Percentiles rank a stretch among this genome's conserved stretches.
Conservation (phyloP, 2,113 vertebrate species). For the Neoarius graeffei region DNA sequence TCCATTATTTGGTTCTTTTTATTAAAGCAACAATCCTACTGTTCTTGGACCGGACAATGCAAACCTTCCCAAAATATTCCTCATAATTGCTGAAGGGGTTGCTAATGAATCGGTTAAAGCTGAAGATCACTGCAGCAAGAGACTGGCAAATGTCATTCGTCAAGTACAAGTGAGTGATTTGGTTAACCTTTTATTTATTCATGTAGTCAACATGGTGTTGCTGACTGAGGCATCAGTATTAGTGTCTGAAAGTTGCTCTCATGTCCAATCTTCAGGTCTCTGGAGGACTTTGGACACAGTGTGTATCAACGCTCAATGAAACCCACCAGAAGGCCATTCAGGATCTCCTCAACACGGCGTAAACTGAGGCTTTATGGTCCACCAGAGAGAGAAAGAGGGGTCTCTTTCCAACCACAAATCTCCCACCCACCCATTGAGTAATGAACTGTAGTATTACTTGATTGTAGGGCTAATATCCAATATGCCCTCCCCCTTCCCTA, state of each 20-base stretch:
- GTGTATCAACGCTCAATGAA: conserved; percentile 89
- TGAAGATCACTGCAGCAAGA: conserved; percentile 91
- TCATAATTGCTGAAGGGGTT: conserved; percentile 93
- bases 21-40: conserved; percentile 89
- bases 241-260: not conserved
- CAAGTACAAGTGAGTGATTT: conserved; percentile 86
- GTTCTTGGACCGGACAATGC: conserved; percentile 95
- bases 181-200: not conserved
- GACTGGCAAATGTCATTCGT: conserved; percentile 92
- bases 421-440: conserved; percentile 59
- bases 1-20: not conserved
- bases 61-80: conserved; percentile 94
- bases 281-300: conserved; percentile 92
- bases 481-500: not conserved
- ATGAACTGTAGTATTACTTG: conserved; percentile 65
- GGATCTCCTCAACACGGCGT: conserved; percentile 92
- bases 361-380: conserved; percentile 64
- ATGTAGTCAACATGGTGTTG: not conserved
- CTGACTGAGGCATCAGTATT: not conserved
- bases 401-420: conserved; percentile 43
- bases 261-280: conserved; percentile 77
- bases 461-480: conserved; percentile 11
- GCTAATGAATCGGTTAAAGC: conserved; percentile 91
- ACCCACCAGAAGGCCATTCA: conserved; percentile 95
- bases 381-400: conserved; percentile 61